Percentiles rank a stretch among this genome's conserved stretches.
These are phyloP conservation scores for Scyliorhinus canicula DNA, from an alignment of 2,797 vertebrate species.

Conservation along the genomic window DNA sequence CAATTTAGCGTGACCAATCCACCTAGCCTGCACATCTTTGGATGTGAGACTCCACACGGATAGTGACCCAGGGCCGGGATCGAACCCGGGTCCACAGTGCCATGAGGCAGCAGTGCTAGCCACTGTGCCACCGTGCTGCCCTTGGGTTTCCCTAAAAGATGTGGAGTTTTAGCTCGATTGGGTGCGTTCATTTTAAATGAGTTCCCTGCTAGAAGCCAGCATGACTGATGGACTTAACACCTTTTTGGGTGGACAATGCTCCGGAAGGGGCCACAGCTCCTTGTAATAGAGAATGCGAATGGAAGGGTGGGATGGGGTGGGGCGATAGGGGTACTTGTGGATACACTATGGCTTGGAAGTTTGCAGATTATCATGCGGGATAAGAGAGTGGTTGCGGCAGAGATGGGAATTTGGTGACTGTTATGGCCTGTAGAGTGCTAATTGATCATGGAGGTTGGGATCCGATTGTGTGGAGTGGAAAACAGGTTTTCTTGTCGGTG, in stretches of 20 bases:
- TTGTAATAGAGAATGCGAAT: too few species aligned
- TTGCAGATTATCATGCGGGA: neutral
- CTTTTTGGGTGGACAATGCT: neutral
- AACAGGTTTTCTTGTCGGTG: neutral
- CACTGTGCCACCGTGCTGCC: too few species aligned
- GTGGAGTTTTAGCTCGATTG: neutral
- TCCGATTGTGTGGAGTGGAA: neutral
- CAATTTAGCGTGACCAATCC: too few species aligned
- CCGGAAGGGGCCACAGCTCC: neutral
- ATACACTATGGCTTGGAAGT: neutral
- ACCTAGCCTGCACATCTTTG: too few species aligned
- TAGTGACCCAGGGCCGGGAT: too few species aligned
- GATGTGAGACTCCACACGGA: too few species aligned
- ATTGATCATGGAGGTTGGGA: neutral
- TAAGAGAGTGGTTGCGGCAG: neutral
- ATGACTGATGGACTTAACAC: neutral
- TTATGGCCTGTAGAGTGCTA: neutral
- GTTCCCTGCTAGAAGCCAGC: neutral
- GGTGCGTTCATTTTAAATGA: neutral
- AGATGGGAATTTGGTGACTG: neutral
- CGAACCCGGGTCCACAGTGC: too few species aligned
- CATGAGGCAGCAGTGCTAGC: too few species aligned
- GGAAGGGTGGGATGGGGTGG: too few species aligned
- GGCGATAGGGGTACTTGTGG: neutral
- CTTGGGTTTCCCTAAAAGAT: neutral